Percentiles rank a stretch among this genome's conserved stretches.
These are phyloP conservation scores for Rhinoderma darwinii DNA, from an alignment of 2,113 vertebrate genomes.

Conservation along the genomic window DNA sequence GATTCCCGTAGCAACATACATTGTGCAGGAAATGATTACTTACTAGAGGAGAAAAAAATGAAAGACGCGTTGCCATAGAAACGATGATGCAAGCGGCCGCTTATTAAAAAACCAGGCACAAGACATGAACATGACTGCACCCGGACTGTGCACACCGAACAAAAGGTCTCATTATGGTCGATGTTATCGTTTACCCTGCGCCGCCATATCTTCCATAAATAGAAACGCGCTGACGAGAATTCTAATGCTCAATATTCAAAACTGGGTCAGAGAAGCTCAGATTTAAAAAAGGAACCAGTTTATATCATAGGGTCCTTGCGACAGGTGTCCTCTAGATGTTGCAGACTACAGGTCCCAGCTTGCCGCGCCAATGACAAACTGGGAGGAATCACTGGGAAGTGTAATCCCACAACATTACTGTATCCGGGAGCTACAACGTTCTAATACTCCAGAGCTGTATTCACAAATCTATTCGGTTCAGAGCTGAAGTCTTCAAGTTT, in stretches of 20 bases:
- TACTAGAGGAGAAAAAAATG: not conserved
- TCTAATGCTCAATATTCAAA: not conserved
- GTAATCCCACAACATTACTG: too few relatives aligned
- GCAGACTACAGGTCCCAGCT: too few relatives aligned
- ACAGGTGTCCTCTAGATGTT: too few relatives aligned
- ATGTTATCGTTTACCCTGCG: not conserved
- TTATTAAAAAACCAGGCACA: slow-evolving; percentile 14
- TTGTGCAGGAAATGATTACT: not conserved
- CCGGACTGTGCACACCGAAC: not conserved
- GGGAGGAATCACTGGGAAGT: too few relatives aligned
- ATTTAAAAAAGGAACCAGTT: not conserved
- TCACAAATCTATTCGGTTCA: too few relatives aligned
- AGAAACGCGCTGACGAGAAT: not conserved
- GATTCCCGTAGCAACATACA: not conserved
- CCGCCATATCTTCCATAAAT: not conserved
- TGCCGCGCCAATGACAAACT: too few relatives aligned
- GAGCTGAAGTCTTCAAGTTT: too few relatives aligned
- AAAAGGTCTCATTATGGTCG: not conserved
- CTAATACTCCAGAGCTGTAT: too few relatives aligned
- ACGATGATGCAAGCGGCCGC: slow-evolving; percentile 36
- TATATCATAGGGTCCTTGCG: too few relatives aligned
- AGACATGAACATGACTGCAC: not conserved
- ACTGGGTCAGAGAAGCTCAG: not conserved
- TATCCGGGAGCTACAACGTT: too few relatives aligned
- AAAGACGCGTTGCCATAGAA: slow-evolving; percentile 17